These are phyloP conservation scores for Tricholauxania praeusta DNA, from an alignment of 2,888 invertebrate genomes.

Conservation along the genomic window DNA sequence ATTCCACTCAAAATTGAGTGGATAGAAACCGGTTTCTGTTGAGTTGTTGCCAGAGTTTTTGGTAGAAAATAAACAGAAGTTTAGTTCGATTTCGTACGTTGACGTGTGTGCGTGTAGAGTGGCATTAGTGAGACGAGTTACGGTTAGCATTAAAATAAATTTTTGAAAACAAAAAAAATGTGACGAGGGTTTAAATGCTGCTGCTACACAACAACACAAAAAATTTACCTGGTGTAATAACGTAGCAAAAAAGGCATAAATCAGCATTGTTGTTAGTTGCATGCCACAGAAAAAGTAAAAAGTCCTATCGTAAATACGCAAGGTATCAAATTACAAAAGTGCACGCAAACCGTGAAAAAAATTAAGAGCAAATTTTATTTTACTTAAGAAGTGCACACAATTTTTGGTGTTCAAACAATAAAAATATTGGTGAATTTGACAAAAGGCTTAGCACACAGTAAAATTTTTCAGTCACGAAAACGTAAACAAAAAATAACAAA, in stretches of 20 bases:
- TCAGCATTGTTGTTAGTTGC: conserved; percentile 17
- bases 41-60: conserved; percentile 12
- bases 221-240: neutral
- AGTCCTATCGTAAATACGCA: conserved; percentile 14
- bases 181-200: neutral
- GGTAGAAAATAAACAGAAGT: conserved; percentile 16
- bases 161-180: neutral
- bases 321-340: conserved; percentile 7
- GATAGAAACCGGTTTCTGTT: conserved; percentile 1
- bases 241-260: conserved; percentile 16
- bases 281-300: conserved; percentile 21
- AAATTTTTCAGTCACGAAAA: neutral
- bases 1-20: conserved; percentile 5
- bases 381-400: conserved; percentile 15
- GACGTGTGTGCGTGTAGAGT: conserved; percentile 10
- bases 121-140: neutral
- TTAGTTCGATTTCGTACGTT: conserved; percentile 33
- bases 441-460: neutral
- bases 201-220: neutral
- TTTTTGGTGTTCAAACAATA: neutral
- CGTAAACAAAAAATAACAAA: conserved; percentile 1
- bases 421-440: conserved; percentile 4
- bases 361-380: neutral
- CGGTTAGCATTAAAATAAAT: neutral
- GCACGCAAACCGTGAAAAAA: neutral